phyloP scores from a whole-genome alignment of 1,140 invertebrate genomes.

The Neodiprion fabricii region DNA sequence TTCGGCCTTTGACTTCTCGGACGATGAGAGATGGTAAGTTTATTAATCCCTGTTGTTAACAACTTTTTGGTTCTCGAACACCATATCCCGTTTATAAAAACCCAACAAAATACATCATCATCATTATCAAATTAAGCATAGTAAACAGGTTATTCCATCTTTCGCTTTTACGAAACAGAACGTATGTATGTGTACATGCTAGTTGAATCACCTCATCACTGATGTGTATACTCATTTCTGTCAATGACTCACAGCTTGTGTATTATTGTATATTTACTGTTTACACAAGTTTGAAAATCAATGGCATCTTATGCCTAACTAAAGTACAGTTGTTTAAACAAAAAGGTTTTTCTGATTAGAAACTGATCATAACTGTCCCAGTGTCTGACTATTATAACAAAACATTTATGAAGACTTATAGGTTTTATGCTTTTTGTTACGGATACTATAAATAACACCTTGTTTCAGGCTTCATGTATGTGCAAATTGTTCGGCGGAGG shows the following conservation, averaged over 20 bases:
- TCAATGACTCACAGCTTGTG: not conserved
- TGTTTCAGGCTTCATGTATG: conserved; percentile 33
- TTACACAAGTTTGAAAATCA: conserved; percentile 18
- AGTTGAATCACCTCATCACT: not conserved
- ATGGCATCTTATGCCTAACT: conserved; percentile 25
- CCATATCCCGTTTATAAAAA: conserved; percentile 9
- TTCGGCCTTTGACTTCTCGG: conserved; percentile 28
- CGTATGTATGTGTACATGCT: too few species aligned
- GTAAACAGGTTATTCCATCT: too few species aligned
- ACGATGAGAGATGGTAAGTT: conserved; percentile 35
- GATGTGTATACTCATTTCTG: not conserved
- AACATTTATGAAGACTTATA: not conserved
- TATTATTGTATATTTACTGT: not conserved
- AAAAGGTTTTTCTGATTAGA: not conserved
- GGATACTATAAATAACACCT: conserved; percentile 9
- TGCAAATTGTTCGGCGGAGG: conserved; percentile 19
- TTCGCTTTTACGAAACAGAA: too few species aligned
- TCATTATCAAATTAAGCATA: too few species aligned
- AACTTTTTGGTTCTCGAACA: conserved; percentile 2
- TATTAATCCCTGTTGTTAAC: conserved; percentile 4
- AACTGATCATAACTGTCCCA: too few species aligned
- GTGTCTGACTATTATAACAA: not conserved
- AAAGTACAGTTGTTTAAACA: conserved; percentile 16
- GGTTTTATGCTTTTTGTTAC: not conserved
- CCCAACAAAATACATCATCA: too few species aligned